Evolutionary conservation across 2,888 invertebrate species (phyloP), one percentile per base, ranked within the genome.

Genomic region (Drosophila tanythrix): DNA sequence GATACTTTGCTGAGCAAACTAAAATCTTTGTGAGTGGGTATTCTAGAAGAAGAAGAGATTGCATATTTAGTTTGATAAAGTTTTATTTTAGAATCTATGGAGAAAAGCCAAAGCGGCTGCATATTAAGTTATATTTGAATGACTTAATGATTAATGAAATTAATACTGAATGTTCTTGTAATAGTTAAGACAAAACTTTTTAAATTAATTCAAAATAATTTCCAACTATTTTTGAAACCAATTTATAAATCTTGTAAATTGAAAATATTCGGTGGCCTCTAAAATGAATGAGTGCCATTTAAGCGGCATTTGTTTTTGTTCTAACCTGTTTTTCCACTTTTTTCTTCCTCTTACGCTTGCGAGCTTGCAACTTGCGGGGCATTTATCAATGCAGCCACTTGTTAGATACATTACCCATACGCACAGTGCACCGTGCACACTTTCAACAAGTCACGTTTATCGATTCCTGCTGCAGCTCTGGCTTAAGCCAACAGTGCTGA

Each of bases 371-470:
- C 33, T 56, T 62, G 46, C 57, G n/a, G 43, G 48, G 48, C 59
- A 63, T 70, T 70, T 70, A 57, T 55, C 31, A 76, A 50, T 59
- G 71, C 67, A 80, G 76, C 68, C 79, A 79, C 80, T 80, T 79
- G 80, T 79, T 80, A 76, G 81, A 57, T 81, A 76, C 64, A 79
- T 85, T 72, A 74, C 75, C 68, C 83, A 88, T 80, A 84, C 83
- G 85, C 83, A 82, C 59, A 56, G 85, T 74, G 58, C 27, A 38
- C 46, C 25, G 46, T 25, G 46, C 29, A 62, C 70, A 67, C 50
- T 81, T 74, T 72, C 76, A 78, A 76, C 74, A 81, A 82, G 76
- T 74, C 76, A 65, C 73, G 70, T 55, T 73, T 75, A 82, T 82
- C 80, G 79, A 81, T 82, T 81, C 66, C 53, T 55, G 57, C 51